Percentiles rank a stretch among this genome's conserved stretches.
phyloP scores from a whole-genome alignment of 1,140 invertebrate genomes.

The Magallana gigas region DNA sequence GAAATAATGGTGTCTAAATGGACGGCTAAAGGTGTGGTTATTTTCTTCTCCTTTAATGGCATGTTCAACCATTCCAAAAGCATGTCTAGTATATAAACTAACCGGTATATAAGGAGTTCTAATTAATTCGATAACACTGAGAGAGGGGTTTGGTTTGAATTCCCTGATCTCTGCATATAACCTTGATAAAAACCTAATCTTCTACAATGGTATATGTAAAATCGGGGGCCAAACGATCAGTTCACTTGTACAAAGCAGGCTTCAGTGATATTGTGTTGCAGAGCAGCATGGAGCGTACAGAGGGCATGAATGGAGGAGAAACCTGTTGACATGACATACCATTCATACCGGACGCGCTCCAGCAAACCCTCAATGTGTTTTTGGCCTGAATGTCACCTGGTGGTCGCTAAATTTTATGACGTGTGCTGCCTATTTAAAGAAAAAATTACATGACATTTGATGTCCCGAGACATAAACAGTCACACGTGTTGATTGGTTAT shows the following conservation, averaged over 20 bases:
- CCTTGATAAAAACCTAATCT: background rate
- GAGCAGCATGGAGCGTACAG: background rate
- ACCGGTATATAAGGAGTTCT: background rate
- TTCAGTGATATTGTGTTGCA: constrained; percentile 4
- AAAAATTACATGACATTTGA: constrained; percentile 6
- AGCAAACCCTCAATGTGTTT: background rate
- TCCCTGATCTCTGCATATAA: background rate
- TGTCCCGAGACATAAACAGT: background rate
- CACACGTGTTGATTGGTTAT: too few relatives aligned
- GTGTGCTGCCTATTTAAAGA: background rate
- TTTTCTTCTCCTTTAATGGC: too few relatives aligned
- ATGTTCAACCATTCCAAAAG: background rate
- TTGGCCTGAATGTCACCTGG: constrained; percentile 1
- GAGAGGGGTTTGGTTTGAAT: background rate
- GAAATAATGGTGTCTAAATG: too few relatives aligned
- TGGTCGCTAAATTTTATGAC: background rate
- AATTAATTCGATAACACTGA: constrained; percentile 31
- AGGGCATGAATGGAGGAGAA: background rate
- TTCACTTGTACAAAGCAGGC: background rate
- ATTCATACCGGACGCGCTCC: background rate
- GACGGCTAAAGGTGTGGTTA: too few relatives aligned
- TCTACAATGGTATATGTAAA: background rate
- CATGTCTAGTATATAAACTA: background rate
- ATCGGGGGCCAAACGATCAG: background rate
- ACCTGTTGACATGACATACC: constrained; percentile 16